phyloP scores from a whole-genome alignment of 92 coral and sea anemone species.

The Parazoanthus darwini region DNA sequence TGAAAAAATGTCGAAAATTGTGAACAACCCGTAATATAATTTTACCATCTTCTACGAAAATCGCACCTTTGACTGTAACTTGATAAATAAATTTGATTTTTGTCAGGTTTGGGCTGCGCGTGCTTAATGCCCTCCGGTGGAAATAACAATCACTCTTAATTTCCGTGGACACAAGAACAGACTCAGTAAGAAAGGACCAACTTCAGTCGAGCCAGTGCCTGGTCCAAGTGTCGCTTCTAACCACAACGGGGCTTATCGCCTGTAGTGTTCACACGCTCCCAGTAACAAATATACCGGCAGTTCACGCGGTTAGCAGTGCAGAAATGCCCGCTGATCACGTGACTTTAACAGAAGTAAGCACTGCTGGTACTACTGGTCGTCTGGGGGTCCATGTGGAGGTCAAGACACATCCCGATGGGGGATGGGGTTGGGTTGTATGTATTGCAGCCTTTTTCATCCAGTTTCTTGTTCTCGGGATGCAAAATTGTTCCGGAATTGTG shows the following conservation, averaged over 20 bases:
- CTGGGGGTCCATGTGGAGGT: constrained; percentile 39
- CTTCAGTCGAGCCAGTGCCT: neutral
- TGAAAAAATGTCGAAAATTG: too few species aligned
- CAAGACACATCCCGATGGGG: constrained; percentile 79
- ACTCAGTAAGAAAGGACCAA: neutral
- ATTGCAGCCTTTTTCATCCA: constrained; percentile 86
- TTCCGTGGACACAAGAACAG: neutral
- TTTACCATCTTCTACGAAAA: too few species aligned
- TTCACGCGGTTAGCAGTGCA: neutral
- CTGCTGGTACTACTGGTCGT: neutral
- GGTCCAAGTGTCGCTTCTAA: neutral
- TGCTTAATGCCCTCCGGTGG: neutral
- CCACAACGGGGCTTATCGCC: constrained; percentile 28
- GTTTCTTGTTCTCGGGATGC: constrained; percentile 83
- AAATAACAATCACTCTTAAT: neutral
- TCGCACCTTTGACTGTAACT: too few species aligned
- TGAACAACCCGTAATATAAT: too few species aligned
- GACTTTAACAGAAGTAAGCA: constrained; percentile 2
- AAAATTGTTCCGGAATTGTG: constrained; percentile 83
- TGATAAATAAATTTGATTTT: too few species aligned
- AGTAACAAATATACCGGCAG: neutral
- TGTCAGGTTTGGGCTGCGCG: neutral
- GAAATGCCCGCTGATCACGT: constrained; percentile 36
- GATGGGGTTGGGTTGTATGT: constrained; percentile 94
- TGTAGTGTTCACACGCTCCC: neutral